phyloP scores from a whole-genome alignment of 1,140 invertebrate genomes.

The Drosophila jambulina region DNA sequence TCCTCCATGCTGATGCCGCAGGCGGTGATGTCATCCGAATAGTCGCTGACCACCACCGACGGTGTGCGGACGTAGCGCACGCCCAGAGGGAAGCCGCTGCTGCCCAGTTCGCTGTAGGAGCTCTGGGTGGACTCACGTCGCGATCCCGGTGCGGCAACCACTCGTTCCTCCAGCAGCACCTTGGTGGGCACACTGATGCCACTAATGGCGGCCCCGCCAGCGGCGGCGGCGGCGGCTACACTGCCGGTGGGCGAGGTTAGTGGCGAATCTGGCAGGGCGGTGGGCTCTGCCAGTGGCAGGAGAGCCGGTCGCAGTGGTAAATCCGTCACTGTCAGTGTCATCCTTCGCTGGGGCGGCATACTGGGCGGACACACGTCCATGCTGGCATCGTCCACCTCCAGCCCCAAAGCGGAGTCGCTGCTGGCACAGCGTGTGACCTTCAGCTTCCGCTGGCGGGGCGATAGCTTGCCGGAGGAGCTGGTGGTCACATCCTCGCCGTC shows the following conservation, averaged over 20 bases:
- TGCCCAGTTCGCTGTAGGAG: constrained; percentile 68
- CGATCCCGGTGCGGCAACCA: constrained; percentile 66
- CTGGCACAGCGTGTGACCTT: constrained; percentile 81
- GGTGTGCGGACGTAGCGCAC: constrained; percentile 90
- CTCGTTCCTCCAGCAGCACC: constrained; percentile 79
- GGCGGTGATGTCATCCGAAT: constrained; percentile 90
- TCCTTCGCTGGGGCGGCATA: constrained; percentile 60
- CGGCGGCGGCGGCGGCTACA: background rate
- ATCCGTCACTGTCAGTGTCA: constrained; percentile 82
- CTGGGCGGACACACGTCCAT: constrained; percentile 31
- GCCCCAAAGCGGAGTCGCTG: constrained; percentile 79
- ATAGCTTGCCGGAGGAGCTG: constrained; percentile 1
- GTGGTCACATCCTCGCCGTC: constrained; percentile 67
- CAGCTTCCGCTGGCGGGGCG: constrained; percentile 39
- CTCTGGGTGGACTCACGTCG: constrained; percentile 81
- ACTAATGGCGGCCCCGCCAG: background rate
- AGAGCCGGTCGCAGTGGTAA: constrained; percentile 76
- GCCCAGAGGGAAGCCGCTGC: constrained; percentile 34
- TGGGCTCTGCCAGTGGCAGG: constrained; percentile 80
- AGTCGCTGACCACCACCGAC: constrained; percentile 93
- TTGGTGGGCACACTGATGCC: constrained; percentile 71
- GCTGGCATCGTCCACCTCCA: constrained; percentile 75
- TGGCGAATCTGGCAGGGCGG: constrained; percentile 72
- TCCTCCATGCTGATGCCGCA: constrained; percentile 89
- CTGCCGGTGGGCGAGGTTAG: constrained; percentile 56